Evolutionary conservation across 2,113 vertebrate genomes (phyloP).

Genomic region (Candoia aspera): DNA sequence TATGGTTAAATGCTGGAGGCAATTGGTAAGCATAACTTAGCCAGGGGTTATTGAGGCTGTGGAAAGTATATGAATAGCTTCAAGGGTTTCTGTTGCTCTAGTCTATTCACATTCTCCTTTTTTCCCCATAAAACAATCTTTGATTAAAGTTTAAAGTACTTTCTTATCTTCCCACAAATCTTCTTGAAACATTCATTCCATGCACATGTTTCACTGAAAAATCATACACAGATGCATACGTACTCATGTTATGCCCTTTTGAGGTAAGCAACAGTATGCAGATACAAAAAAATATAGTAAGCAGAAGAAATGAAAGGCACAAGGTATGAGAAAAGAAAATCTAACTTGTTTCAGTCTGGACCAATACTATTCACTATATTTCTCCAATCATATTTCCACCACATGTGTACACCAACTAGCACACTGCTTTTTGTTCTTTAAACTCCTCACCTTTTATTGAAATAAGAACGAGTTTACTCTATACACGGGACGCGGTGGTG

Average conservation of each 20-base stretch:
- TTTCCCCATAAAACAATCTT: not conserved
- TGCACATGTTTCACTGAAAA: not conserved
- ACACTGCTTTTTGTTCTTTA: not conserved
- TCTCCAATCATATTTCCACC: not conserved
- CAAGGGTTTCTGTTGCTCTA: not conserved
- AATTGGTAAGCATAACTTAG: conserved; percentile 6
- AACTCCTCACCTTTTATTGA: not conserved
- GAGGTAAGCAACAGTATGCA: not conserved
- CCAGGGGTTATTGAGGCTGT: not conserved
- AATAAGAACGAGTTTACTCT: not conserved
- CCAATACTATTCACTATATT: not conserved
- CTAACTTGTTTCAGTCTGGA: not conserved
- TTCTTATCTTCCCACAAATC: not conserved
- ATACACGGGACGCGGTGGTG: too few relatives aligned
- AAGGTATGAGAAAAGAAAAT: not conserved
- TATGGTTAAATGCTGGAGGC: conserved; percentile 3
- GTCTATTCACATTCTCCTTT: not conserved
- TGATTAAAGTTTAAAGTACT: conserved; percentile 3
- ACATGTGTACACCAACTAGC: not conserved
- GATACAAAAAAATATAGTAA: not conserved
- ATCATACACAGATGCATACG: not conserved
- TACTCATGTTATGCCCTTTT: not conserved
- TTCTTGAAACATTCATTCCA: not conserved
- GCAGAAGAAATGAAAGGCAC: not conserved
- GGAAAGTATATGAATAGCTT: conserved; percentile 7